Evolutionary conservation across 2,797 vertebrate species (phyloP).

Genomic region (Eulemur rubriventer): DNA sequence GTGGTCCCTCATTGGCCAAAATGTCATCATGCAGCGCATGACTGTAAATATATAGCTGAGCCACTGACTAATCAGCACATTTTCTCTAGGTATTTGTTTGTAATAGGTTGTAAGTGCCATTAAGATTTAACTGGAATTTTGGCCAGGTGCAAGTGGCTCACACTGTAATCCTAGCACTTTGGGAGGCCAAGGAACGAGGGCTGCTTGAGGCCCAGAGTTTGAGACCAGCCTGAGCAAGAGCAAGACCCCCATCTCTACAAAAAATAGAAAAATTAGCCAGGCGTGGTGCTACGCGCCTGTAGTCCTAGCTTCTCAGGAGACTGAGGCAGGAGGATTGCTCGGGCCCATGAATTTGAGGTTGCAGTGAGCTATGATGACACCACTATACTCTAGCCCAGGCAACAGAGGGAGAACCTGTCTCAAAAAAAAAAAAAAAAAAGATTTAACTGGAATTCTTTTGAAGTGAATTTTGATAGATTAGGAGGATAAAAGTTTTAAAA

Average conservation of each 20-base stretch:
- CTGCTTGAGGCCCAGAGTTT: no score
- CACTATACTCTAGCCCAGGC: not conserved
- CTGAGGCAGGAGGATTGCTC: no score
- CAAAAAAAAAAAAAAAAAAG: not conserved
- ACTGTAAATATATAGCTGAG: not conserved
- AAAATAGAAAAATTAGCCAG: no score
- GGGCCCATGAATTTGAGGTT: no score
- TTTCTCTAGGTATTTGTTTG: not conserved
- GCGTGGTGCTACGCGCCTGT: no score
- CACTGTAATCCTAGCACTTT: no score
- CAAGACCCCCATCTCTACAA: no score
- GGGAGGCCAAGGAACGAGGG: no score
- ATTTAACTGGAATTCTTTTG: not conserved
- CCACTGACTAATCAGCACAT: not conserved
- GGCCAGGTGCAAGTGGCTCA: no score
- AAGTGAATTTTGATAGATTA: not conserved
- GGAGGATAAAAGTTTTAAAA: conserved; percentile 9
- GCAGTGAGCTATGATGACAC: not conserved
- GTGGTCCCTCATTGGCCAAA: not conserved
- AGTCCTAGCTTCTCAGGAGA: no score
- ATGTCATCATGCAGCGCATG: not conserved
- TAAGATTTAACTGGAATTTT: not conserved
- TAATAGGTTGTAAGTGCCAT: not conserved
- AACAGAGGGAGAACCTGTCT: not conserved
- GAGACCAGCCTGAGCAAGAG: no score